These are phyloP conservation scores for Drosophila ambigua DNA, from an alignment of 1,140 invertebrate genomes.

Conservation along the genomic window DNA sequence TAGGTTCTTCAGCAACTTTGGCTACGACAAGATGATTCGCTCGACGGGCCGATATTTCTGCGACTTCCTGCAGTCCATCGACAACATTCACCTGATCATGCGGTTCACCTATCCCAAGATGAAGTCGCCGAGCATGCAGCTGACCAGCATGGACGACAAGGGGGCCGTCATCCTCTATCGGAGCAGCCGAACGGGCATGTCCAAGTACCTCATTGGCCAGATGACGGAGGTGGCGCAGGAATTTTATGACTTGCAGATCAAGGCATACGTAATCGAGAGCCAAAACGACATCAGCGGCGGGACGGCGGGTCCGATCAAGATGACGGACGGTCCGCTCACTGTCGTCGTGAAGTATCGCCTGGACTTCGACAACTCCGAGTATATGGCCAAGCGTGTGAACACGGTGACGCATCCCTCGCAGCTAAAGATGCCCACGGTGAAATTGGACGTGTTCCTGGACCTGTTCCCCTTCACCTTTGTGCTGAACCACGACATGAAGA, in stretches of 20 bases:
- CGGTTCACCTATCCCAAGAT: slow-evolving; percentile 95
- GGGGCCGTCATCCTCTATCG: slow-evolving; percentile 92
- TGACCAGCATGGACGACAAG: slow-evolving; percentile 90
- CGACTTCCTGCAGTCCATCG: slow-evolving; percentile 94
- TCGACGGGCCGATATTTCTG: slow-evolving; percentile 93
- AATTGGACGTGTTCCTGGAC: slow-evolving; percentile 88
- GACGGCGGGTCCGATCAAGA: slow-evolving; percentile 75
- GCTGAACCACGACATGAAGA: slow-evolving; percentile 77
- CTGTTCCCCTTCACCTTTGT: slow-evolving; percentile 89
- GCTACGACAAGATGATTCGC: slow-evolving; percentile 92
- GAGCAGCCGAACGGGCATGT: slow-evolving; percentile 90
- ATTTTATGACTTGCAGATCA: slow-evolving; percentile 90
- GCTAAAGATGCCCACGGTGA: slow-evolving; percentile 86
- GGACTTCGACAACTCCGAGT: slow-evolving; percentile 92
- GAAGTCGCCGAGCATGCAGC: slow-evolving; percentile 95
- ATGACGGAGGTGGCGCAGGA: slow-evolving; percentile 91
- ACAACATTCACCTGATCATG: slow-evolving; percentile 95
- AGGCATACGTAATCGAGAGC: slow-evolving; percentile 88
- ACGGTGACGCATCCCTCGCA: slow-evolving; percentile 85
- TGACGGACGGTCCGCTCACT: slow-evolving; percentile 85
- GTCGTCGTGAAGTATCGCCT: slow-evolving; percentile 89
- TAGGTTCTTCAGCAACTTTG: slow-evolving; percentile 93
- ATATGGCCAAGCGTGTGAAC: slow-evolving; percentile 85
- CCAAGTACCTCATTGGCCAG: slow-evolving; percentile 93
- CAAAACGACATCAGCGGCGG: slow-evolving; percentile 84